Evolutionary conservation across 1,140 invertebrate species (phyloP), one percentile per base, ranked within the genome.

Genomic region (Cheumatopsyche charites): DNA sequence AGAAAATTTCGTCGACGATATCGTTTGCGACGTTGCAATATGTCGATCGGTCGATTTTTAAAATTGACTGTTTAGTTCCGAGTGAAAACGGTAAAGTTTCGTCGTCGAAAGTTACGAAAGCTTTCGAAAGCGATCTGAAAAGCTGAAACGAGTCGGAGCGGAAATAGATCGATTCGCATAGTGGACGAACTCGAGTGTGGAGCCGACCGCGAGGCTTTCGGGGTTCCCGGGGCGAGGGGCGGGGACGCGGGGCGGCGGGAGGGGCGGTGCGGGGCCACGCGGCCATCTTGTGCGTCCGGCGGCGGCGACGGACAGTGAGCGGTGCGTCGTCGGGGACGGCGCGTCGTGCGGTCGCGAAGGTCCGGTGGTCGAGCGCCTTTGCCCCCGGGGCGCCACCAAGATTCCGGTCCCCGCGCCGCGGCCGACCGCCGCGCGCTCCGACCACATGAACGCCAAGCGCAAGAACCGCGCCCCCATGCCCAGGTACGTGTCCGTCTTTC

Each of bases 391-490:
- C 17, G 17, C 55, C 55, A 58, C 55, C 55, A 58, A 58, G 23
- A 58, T 58, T 58, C 55, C 21, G 55, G 55, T 58, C 55, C 55
- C 55, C 55, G 55, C 55, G 55, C 55, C 55, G 55, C 55, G 55
- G 55, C 55, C 55, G 55, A 21, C 55, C 19, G 55, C 55, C 55
- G 42, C 63, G 42, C 63, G 63, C 63, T 23, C 7, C 21, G 13
- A 17, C 11, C 55, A 58, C 55, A 58, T 58, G 55, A 58, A 58
- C 55, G 25, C 19, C 55, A 58, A 58, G 73, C 55, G 58, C 62
- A 52, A 21, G 26, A 41, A 62, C 47, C 67, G 69, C 65, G 62
- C 68, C 36, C 68, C 63, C 69, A 67, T 66, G 61, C 49, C 25
- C 29, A 25, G 36, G 41, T 42, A 36, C 12, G 5, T 13, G 25